These are phyloP conservation scores for Mesitornis unicolor DNA, from an alignment of 2,113 vertebrate species.

Conservation along the genomic window DNA sequence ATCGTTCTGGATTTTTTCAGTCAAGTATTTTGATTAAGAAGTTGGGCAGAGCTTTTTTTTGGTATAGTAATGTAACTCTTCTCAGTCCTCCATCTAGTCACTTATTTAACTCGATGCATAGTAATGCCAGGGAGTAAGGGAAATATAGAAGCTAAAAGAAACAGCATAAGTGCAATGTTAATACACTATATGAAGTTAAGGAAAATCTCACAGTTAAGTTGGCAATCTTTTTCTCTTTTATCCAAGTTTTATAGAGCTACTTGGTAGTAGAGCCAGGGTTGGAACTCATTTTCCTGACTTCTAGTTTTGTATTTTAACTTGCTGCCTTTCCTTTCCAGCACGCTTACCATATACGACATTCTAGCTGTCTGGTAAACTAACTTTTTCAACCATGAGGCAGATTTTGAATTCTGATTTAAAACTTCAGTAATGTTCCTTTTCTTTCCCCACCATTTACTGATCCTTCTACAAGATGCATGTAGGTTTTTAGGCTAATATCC, in stretches of 20 bases:
- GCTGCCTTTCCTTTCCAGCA: slow-evolving; percentile 51
- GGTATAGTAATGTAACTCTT: neutral
- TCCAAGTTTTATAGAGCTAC: slow-evolving; percentile 39
- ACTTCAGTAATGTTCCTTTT: slow-evolving; percentile 41
- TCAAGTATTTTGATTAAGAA: slow-evolving; percentile 5
- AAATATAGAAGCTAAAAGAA: slow-evolving; percentile 38
- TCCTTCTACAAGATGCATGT: slow-evolving; percentile 39
- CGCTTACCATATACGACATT: slow-evolving; percentile 44
- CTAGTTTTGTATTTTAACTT: slow-evolving; percentile 35
- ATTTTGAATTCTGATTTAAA: slow-evolving; percentile 57
- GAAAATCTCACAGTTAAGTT: slow-evolving; percentile 36
- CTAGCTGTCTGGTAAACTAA: slow-evolving; percentile 54
- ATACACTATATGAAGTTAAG: slow-evolving; percentile 51
- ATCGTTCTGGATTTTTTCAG: neutral
- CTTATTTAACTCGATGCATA: neutral
- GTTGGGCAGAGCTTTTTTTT: neutral
- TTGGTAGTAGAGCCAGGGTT: slow-evolving; percentile 43
- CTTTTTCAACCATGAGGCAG: slow-evolving; percentile 49
- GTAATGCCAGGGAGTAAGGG: neutral
- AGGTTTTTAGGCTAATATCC: slow-evolving; percentile 65
- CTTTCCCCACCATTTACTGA: slow-evolving; percentile 1
- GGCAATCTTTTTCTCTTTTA: slow-evolving; percentile 26
- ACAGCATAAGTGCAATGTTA: slow-evolving; percentile 54
- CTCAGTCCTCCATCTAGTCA: neutral
- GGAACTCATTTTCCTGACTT: slow-evolving; percentile 55